Conservation (phyloP, 2,797 vertebrate species). For the Sebastes cheni region DNA sequence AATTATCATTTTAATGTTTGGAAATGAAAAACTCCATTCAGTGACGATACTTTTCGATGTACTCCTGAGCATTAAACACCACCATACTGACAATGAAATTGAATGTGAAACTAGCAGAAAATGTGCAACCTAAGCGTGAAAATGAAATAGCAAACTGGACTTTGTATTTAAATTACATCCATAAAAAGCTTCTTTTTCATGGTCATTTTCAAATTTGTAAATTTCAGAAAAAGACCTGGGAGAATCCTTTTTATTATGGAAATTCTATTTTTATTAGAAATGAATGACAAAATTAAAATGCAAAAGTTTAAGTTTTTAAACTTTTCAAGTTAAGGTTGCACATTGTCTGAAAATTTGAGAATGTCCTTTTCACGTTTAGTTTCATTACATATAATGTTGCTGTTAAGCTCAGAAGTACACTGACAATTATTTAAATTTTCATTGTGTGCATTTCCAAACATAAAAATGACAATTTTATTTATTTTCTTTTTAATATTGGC, state of each 20-base stretch:
- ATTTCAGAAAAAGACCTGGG: neutral
- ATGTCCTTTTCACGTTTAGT: neutral
- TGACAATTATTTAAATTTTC: neutral
- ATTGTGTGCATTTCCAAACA: neutral
- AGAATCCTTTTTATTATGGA: neutral
- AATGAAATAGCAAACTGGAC: neutral
- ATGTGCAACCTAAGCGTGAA: neutral
- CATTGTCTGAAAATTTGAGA: neutral
- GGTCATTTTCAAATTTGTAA: neutral
- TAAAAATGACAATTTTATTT: neutral
- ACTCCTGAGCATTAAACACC: neutral
- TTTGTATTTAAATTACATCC: neutral
- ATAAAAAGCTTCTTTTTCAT: neutral
- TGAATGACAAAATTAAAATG: neutral
- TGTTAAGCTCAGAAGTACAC: neutral
- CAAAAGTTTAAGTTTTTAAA: neutral
- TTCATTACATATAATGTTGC: neutral
- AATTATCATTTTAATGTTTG: neutral
- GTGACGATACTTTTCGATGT: neutral
- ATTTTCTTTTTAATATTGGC: neutral
- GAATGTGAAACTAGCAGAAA: neutral
- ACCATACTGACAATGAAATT: neutral
- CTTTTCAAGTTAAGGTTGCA: neutral
- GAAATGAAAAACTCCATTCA: neutral
- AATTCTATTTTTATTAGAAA: neutral